Conservation (phyloP, 2,113 vertebrate species). For the Edolisoma coerulescens region DNA sequence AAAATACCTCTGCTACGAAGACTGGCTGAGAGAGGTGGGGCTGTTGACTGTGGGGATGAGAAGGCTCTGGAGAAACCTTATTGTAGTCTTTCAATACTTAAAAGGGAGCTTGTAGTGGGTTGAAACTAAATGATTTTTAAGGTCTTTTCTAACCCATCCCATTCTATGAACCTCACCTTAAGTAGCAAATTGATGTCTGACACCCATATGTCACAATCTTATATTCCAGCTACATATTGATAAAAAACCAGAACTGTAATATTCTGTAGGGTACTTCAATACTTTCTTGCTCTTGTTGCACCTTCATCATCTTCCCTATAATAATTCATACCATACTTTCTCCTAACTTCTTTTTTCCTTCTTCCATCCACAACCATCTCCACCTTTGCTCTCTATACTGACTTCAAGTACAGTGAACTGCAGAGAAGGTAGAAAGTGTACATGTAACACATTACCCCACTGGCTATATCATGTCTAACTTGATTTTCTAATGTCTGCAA, state of each 20-base stretch:
- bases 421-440: neutral
- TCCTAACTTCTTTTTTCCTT: neutral
- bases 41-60: neutral
- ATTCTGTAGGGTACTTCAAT: neutral
- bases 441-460: accelerated
- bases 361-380: neutral
- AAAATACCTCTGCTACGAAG: neutral
- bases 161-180: neutral
- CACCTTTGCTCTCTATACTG: neutral
- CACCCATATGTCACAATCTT: neutral
- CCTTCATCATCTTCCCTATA: neutral
- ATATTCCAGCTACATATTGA: neutral
- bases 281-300: neutral
- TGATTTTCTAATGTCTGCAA: neutral
- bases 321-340: neutral
- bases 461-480: neutral
- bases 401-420: neutral
- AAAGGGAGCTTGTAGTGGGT: neutral
- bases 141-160: neutral
- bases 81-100: neutral
- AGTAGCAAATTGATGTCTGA: neutral
- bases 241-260: neutral
- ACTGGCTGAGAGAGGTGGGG: neutral
- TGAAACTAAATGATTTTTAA: neutral
- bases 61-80: neutral